Evolutionary conservation across 2,888 invertebrate species (phyloP), one percentile per base, ranked within the genome.

Genomic region (Catocala nupta): DNA sequence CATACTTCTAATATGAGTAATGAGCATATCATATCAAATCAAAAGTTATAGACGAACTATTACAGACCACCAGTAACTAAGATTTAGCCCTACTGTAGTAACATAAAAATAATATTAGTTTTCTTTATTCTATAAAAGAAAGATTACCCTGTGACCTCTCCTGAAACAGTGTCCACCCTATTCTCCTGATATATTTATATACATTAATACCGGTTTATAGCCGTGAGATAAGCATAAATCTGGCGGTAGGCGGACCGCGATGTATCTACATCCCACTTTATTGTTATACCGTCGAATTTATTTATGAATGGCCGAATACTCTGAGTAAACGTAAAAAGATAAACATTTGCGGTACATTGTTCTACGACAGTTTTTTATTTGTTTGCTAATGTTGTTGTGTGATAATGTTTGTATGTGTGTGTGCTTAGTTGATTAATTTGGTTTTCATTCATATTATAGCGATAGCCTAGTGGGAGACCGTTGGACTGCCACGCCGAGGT

Each of bases 151-250:
- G n/a, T 60, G 50, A 57, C 56, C 42, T 50, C 12, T 25, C 11
- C 16, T 47, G 11, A 47, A 68, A 70, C 64, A 68, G 52, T 72
- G 67, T 69, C 70, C 67, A 64, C 75, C 64, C 64, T 68, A 65
- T 54, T 78, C 84, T 85, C 81, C 78, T 88, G 89, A 89, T 89
- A 90, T 90, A 88, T 90, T 90, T 90, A 91, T 90, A 90, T 87
- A 89, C 88, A 90, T 90, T 91, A 91, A 91, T 90, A 86, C 89
- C 82, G 81, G 77, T 92, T 91, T 91, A 92, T 89, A 80, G 83
- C 72, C 66, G 77, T 71, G 80, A 91, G 91, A 92, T 92, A 91
- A 90, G 88, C 80, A 89, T 92, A 90, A 91, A 91, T 91, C 88
- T 80, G 80, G 70, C 73, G 67, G 87, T 76, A 86, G 84, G 86